Evolutionary conservation across 2,113 vertebrate species (phyloP).

Genomic region (Microtus pennsylvanicus): DNA sequence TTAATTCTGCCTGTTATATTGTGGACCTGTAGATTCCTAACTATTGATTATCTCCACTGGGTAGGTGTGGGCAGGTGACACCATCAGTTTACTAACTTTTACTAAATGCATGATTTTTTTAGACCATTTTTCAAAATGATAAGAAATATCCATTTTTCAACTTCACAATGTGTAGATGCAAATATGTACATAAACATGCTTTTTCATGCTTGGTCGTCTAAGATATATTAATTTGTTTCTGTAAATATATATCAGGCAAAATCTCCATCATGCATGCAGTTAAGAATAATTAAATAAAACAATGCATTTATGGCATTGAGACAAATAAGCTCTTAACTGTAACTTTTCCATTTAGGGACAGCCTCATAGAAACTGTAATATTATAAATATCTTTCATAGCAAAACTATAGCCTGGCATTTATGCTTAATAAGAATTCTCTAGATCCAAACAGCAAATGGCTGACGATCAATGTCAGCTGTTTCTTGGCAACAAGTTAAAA

Average conservation of each 20-base stretch:
- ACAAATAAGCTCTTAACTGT: background rate
- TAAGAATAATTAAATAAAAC: conserved; percentile 19
- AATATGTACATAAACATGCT: background rate
- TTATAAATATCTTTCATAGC: conserved; percentile 29
- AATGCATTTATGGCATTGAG: background rate
- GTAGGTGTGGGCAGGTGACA: background rate
- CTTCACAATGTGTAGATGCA: background rate
- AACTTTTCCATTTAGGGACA: background rate
- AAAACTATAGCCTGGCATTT: background rate
- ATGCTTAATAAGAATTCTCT: conserved; percentile 20
- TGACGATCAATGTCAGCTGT: conserved; percentile 51
- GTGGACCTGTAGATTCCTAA: background rate
- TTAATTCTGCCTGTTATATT: background rate
- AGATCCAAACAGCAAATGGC: conserved; percentile 50
- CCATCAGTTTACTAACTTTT: background rate
- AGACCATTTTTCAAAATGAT: background rate
- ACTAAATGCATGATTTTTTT: background rate
- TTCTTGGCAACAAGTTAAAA: conserved; percentile 67
- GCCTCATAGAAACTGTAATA: background rate
- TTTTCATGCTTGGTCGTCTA: background rate
- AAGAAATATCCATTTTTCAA: background rate
- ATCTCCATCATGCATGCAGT: background rate
- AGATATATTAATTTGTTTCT: background rate
- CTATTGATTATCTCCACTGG: background rate
- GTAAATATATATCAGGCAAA: background rate